Evolutionary conservation across 1,140 invertebrate species (phyloP).

Genomic region (Tetragonula clypearis): DNA sequence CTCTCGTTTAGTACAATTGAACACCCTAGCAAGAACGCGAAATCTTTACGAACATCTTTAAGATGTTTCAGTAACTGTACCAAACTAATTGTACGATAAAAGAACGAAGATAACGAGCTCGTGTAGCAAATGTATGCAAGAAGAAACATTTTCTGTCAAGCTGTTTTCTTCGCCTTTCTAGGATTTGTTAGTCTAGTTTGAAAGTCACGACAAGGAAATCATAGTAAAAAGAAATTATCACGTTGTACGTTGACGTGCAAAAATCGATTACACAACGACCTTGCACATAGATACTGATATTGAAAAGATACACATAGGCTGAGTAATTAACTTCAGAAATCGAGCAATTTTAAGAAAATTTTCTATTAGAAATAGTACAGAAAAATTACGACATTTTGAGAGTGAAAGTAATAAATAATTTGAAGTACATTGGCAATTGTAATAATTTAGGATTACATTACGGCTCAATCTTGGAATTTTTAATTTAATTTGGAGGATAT

Average conservation of each 20-base stretch:
- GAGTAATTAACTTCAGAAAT: background rate
- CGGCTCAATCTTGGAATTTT: no score
- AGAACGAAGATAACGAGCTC: background rate
- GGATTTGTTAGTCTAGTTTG: background rate
- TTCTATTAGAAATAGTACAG: background rate
- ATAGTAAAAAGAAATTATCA: background rate
- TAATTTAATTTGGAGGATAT: no score
- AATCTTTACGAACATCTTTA: conserved; percentile 29
- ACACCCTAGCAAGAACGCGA: background rate
- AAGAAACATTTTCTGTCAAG: background rate
- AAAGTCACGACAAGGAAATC: background rate
- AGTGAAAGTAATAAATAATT: background rate
- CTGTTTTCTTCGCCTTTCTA: conserved; percentile 15
- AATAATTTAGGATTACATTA: no score
- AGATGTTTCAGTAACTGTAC: background rate
- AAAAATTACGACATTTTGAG: background rate
- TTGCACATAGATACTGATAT: background rate
- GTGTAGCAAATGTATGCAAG: background rate
- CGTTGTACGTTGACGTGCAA: background rate
- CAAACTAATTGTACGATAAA: background rate
- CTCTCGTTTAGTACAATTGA: conserved; percentile 21
- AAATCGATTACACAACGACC: background rate
- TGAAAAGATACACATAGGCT: background rate
- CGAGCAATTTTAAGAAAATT: background rate
- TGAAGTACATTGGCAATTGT: background rate